These are phyloP conservation scores for Oreochromis grahami DNA, from an alignment of 2,797 vertebrate genomes.

Conservation along the genomic window DNA sequence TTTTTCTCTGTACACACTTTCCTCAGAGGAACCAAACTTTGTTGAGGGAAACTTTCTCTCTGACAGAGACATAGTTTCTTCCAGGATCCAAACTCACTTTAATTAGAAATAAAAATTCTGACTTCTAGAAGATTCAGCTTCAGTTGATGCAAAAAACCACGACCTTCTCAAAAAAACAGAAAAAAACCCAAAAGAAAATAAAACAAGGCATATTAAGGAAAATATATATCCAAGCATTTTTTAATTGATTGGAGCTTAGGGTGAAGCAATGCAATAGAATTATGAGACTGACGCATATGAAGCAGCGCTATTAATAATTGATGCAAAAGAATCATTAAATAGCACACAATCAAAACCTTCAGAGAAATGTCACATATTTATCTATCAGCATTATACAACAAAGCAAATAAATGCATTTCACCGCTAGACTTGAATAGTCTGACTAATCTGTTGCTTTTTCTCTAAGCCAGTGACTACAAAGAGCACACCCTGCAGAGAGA, in stretches of 20 bases:
- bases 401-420: neutral
- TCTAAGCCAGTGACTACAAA: neutral
- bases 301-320: slow-evolving; percentile 2
- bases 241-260: neutral
- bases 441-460: neutral
- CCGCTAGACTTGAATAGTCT: neutral
- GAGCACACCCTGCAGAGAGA: slow-evolving; percentile 18
- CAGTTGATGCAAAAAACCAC: neutral
- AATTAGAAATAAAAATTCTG: neutral
- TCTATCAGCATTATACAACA: neutral
- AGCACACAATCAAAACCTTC: neutral
- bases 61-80: neutral
- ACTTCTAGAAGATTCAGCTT: neutral
- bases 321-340: slow-evolving; percentile 1
- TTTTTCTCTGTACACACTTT: neutral
- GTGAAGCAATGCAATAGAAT: neutral
- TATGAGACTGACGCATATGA: neutral
- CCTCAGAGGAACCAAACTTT: neutral
- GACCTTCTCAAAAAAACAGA: neutral
- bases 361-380: neutral
- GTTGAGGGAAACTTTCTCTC: neutral
- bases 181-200: neutral
- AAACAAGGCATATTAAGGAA: neutral
- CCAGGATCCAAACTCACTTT: neutral
- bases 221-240: neutral